A percentile compares a stretch with the other conserved stretches of the same genome.
phyloP scores from a whole-genome alignment of 2,113 vertebrate species.

The Clinocottus analis region DNA sequence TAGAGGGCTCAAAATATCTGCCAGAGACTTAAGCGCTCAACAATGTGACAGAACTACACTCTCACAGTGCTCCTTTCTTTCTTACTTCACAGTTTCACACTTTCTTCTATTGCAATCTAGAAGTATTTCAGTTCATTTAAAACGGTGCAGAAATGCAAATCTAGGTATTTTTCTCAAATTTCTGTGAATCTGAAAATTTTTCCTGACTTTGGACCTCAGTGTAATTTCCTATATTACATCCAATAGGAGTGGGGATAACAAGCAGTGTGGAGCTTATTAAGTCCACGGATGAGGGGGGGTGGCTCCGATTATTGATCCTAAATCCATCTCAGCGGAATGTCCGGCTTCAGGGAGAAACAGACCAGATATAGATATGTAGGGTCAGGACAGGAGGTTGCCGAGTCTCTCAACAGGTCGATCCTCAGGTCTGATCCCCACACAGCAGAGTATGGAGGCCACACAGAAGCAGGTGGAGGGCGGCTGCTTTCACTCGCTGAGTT shows the following conservation, averaged over 20 bases:
- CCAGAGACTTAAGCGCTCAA: no score
- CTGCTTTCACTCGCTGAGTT: neutral
- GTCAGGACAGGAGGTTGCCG: no score
- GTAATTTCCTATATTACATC: neutral
- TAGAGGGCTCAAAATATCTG: no score
- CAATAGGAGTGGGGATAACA: no score
- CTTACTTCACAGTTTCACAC: neutral
- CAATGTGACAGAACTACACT: no score
- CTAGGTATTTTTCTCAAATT: neutral
- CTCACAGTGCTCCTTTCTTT: neutral
- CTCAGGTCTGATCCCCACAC: neutral
- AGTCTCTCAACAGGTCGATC: neutral
- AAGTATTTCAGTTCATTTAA: neutral
- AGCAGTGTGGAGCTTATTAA: neutral
- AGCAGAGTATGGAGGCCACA: neutral
- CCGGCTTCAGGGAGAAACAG: neutral
- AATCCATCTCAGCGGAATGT: neutral
- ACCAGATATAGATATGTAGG: neutral
- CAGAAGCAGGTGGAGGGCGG: neutral
- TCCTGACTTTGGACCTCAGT: neutral
- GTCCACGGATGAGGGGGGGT: neutral
- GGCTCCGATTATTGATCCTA: neutral
- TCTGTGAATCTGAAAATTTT: neutral
- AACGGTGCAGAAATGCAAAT: neutral
- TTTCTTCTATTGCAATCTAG: neutral